Evolutionary conservation across 2,888 invertebrate species (phyloP).

Genomic region (Catocala fraxini): DNA sequence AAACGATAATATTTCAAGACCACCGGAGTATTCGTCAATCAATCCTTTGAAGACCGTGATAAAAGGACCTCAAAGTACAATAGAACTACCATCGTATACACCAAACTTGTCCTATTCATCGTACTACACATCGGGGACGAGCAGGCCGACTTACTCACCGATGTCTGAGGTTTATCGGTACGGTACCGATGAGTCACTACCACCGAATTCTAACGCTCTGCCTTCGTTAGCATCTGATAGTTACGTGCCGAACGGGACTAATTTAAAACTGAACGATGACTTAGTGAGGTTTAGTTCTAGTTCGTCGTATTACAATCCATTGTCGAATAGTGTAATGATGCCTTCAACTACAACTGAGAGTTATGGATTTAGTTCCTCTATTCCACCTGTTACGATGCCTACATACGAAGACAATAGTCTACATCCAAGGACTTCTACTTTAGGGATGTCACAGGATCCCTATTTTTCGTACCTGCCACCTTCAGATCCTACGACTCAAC

Average conservation of each 20-base stretch:
- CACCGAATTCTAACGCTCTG: constrained; percentile 69
- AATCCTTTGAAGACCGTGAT: constrained; percentile 73
- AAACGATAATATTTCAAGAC: constrained; percentile 67
- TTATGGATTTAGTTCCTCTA: constrained; percentile 65
- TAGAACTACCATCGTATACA: constrained; percentile 79
- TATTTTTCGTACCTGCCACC: constrained; percentile 73
- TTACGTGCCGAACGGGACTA: constrained; percentile 80
- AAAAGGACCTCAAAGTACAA: constrained; percentile 71
- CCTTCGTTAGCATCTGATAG: constrained; percentile 72
- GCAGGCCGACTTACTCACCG: constrained; percentile 78
- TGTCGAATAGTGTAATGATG: constrained; percentile 68
- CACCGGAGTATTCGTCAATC: constrained; percentile 75
- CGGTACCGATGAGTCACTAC: constrained; percentile 80
- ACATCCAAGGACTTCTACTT: constrained; percentile 61
- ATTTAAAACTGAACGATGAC: constrained; percentile 77
- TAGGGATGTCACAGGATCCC: constrained; percentile 71
- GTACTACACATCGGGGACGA: constrained; percentile 72
- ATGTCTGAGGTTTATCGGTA: constrained; percentile 82
- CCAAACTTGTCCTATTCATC: constrained; percentile 80
- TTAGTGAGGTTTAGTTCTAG: constrained; percentile 68
- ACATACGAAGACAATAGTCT: constrained; percentile 74
- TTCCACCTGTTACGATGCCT: constrained; percentile 65
- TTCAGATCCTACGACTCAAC: constrained; percentile 66
- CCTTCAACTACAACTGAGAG: constrained; percentile 70
- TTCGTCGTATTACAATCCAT: constrained; percentile 71